Evolutionary conservation across 1,140 invertebrate species (phyloP).

Genomic region (Dermatophagoides farinae): DNA sequence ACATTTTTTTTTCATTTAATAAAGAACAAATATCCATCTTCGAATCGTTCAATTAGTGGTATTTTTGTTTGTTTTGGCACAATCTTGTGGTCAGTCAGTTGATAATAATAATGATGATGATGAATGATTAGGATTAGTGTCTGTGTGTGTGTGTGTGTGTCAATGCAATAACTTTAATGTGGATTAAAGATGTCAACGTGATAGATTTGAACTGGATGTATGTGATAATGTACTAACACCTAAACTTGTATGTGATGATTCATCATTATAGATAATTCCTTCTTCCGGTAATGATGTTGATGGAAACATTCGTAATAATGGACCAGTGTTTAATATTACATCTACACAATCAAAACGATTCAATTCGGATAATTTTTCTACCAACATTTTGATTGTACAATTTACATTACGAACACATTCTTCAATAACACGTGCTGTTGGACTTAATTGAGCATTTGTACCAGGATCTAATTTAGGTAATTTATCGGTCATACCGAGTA

Average conservation of each 20-base stretch:
- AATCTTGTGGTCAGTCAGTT: too few species aligned
- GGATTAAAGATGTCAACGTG: conserved; percentile 2
- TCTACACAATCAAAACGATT: conserved; percentile 32
- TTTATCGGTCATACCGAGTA: conserved; percentile 39
- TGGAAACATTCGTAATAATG: conserved; percentile 27
- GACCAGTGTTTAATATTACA: conserved; percentile 28
- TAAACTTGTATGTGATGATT: conserved; percentile 1
- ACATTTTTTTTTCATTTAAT: too few species aligned
- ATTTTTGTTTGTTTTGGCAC: too few species aligned
- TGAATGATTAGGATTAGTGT: too few species aligned
- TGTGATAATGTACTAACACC: conserved; percentile 11
- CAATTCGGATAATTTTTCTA: conserved; percentile 31
- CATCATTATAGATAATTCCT: conserved; percentile 12
- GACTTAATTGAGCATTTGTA: conserved; percentile 20
- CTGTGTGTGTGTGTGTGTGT: too few species aligned
- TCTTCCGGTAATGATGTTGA: conserved; percentile 18
- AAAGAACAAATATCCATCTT: too few species aligned
- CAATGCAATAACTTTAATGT: too few species aligned
- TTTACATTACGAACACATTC: conserved; percentile 30
- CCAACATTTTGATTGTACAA: conserved; percentile 29
- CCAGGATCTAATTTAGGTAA: conserved; percentile 31
- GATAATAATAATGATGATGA: too few species aligned
- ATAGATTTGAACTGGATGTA: conserved; percentile 18
- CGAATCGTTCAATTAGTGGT: too few species aligned
- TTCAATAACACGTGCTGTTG: conserved; percentile 30